Percentiles rank a stretch among this genome's conserved stretches.
Conservation (phyloP, 1,140 invertebrate species). For the Zeugodacus cucurbitae region DNA sequence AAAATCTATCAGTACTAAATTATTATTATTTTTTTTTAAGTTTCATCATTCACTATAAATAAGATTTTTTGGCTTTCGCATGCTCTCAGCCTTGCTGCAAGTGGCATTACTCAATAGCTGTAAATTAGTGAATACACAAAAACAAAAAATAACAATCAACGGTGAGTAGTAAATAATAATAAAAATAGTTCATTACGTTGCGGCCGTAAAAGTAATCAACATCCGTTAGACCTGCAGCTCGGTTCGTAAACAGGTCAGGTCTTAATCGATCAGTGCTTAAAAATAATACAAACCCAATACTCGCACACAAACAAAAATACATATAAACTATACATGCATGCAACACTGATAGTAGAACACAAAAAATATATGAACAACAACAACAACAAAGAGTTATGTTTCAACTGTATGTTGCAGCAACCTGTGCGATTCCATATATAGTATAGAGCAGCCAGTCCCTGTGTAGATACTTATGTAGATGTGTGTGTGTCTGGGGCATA, state of each 20-base stretch:
- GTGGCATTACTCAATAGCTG: neutral
- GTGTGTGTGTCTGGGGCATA: neutral
- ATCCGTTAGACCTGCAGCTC: slow-evolving; percentile 23
- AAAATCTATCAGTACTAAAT: too few species aligned
- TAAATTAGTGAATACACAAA: neutral
- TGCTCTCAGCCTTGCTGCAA: neutral
- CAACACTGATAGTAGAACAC: neutral
- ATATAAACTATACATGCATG: neutral
- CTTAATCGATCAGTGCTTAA: slow-evolving; percentile 25
- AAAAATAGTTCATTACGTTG: slow-evolving; percentile 30
- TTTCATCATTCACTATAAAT: too few species aligned
- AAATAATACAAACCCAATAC: neutral
- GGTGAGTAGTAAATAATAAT: slow-evolving; percentile 10
- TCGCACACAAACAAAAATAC: neutral
- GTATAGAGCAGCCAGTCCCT: neutral
- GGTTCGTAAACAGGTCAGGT: slow-evolving; percentile 20
- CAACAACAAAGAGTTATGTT: neutral
- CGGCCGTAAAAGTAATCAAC: slow-evolving; percentile 32
- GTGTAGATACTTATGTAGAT: neutral
- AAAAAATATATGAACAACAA: neutral
- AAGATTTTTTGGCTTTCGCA: too few species aligned
- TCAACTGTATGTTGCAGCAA: neutral
- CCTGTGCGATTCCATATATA: slow-evolving; percentile 22
- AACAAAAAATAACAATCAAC: neutral
- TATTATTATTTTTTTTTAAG: too few species aligned